Evolutionary conservation across 2,888 invertebrate species (phyloP).

Genomic region (Lutraria lutraria): DNA sequence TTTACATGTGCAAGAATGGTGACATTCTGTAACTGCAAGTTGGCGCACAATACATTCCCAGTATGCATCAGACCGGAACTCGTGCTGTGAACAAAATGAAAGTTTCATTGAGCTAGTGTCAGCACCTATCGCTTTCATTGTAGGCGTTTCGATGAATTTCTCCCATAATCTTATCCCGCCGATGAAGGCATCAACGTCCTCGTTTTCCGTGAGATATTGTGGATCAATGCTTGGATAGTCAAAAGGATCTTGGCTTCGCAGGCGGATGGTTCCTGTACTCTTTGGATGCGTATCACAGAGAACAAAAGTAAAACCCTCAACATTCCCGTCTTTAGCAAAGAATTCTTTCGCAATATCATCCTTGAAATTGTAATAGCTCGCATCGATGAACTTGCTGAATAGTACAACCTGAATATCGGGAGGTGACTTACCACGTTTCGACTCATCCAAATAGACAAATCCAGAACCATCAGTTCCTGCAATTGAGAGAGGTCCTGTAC

Average conservation of each 20-base stretch:
- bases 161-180: constrained; percentile 46
- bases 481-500: constrained; percentile 35
- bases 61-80: constrained; percentile 58
- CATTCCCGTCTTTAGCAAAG: constrained; percentile 31
- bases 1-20: constrained; percentile 46
- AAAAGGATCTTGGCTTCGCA: constrained; percentile 92
- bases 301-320: constrained; percentile 79
- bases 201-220: constrained; percentile 91
- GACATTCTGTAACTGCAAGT: constrained; percentile 37
- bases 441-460: constrained; percentile 35
- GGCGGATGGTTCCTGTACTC: too few relatives aligned
- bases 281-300: constrained; percentile 88
- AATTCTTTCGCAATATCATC: constrained; percentile 37
- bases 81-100: constrained; percentile 54
- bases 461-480: constrained; percentile 37
- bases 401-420: constrained; percentile 35
- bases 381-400: constrained; percentile 19
- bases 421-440: constrained; percentile 17
- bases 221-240: constrained; percentile 95
- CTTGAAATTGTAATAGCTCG: constrained; percentile 37
- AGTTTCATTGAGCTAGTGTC: constrained; percentile 43
- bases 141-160: constrained; percentile 34
- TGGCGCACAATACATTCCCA: constrained; percentile 62
- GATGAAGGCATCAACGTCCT: constrained; percentile 88
- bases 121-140: too few relatives aligned